Percentiles rank a stretch among this genome's conserved stretches.
Evolutionary conservation across 2,888 invertebrate genomes (phyloP).

Genomic region (Drosophila maculinotata): DNA sequence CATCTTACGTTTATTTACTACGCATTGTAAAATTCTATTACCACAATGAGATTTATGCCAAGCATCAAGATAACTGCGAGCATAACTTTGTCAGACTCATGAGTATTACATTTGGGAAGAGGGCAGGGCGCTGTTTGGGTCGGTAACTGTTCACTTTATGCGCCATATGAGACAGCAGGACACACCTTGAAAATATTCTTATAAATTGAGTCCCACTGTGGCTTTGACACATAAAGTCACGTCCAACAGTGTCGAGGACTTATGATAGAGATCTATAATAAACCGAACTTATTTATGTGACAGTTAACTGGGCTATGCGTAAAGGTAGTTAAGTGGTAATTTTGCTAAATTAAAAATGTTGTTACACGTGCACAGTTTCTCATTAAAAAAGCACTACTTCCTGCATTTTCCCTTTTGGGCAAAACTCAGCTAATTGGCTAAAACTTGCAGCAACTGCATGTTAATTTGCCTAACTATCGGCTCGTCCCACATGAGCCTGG

Average conservation of each 20-base stretch:
- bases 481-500: constrained; percentile 42
- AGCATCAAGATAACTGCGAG: constrained; percentile 46
- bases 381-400: constrained; percentile 36
- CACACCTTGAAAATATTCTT: constrained; percentile 62
- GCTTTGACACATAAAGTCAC: constrained; percentile 60
- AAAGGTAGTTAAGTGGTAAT: constrained; percentile 19
- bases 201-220: constrained; percentile 54
- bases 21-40: constrained; percentile 63
- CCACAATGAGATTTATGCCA: constrained; percentile 63
- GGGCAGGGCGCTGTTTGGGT: constrained; percentile 7
- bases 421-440: constrained; percentile 56
- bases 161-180: constrained; percentile 43
- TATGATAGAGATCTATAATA: constrained; percentile 35
- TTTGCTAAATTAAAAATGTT: background rate
- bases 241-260: constrained; percentile 46
- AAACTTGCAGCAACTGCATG: constrained; percentile 72
- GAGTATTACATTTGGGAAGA: constrained; percentile 18
- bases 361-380: constrained; percentile 34
- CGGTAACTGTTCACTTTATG: constrained; percentile 20
- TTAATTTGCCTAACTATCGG: constrained; percentile 68
- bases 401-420: constrained; percentile 34
- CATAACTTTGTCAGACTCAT: constrained; percentile 36
- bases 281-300: constrained; percentile 23
- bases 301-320: constrained; percentile 8
- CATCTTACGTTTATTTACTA: constrained; percentile 53